These are phyloP conservation scores for Tyria jacobaeae DNA, from an alignment of 2,888 invertebrate genomes.

Conservation along the genomic window DNA sequence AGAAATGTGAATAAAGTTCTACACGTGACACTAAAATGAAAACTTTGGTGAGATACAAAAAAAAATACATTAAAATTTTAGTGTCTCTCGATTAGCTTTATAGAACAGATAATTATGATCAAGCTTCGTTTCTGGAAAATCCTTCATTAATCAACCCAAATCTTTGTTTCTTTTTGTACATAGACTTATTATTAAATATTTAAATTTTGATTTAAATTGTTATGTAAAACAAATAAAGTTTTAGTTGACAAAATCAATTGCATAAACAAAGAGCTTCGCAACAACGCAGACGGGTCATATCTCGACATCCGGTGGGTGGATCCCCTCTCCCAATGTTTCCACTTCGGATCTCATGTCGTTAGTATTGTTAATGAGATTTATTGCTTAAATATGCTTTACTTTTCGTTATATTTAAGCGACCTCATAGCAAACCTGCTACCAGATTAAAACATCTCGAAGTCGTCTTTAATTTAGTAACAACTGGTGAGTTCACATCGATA, in stretches of 20 bases:
- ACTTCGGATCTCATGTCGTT: conserved; percentile 58
- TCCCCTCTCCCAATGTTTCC: conserved; percentile 60
- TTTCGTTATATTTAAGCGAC: conserved; percentile 13
- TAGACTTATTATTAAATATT: conserved; percentile 7
- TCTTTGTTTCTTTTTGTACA: too few relatives aligned
- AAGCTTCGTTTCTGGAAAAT: too few relatives aligned
- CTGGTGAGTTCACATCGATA: conserved; percentile 33
- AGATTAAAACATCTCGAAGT: conserved; percentile 23
- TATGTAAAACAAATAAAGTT: neutral
- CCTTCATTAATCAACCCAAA: too few relatives aligned
- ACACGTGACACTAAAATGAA: conserved; percentile 22
- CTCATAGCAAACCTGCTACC: conserved; percentile 36
- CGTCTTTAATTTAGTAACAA: conserved; percentile 28
- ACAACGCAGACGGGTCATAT: conserved; percentile 64
- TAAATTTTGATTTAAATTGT: conserved; percentile 15
- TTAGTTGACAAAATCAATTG: conserved; percentile 34
- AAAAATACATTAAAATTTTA: conserved; percentile 17
- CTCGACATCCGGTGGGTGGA: conserved; percentile 72
- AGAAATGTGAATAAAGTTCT: conserved; percentile 39
- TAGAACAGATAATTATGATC: too few relatives aligned
- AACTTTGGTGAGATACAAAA: conserved; percentile 27
- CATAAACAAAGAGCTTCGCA: conserved; percentile 66
- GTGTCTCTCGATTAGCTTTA: conserved; percentile 10
- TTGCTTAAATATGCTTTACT: conserved; percentile 45
- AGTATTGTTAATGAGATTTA: conserved; percentile 59